Base-by-base conservation (phyloP, 2,797 vertebrate genomes). In the Peromyscus melanophrys region DNA sequence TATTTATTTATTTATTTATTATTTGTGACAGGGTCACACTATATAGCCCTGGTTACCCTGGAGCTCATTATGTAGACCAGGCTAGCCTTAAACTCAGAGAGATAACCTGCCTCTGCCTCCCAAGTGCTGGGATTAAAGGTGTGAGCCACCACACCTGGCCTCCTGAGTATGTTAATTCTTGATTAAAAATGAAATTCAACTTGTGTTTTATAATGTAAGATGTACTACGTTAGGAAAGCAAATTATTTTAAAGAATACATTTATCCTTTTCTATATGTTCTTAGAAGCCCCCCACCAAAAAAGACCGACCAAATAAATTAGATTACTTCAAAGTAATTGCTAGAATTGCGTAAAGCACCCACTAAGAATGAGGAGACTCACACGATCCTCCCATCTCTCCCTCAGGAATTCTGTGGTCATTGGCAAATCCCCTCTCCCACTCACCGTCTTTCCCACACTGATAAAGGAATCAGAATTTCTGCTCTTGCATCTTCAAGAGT, bases 221-320 rank as follows among this genome's bases (percentile, higher is more conserved):
- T 84, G 40, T 69, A 69, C 40, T 71, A 71, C n/a, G 7, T 34
- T 94, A 46, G 57, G 57, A 78, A 90, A 89, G 71, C 52, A 91
- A 90, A 92, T 73, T 77, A 71, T 80, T 81, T 92, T 94, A n/a
- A 73, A 65, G 9, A 88, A 83, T 59, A 34, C 0, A 61, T 95
- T 76, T 76, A 25, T 57, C 63, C 21, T 94, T 89, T 97, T 89
- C 61, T 61, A 37, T 67, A 77, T 14, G 31, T 88, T 92, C 87
- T 46, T 83, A 49, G 16, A 80, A 71, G 43, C 19, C 29, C 21
- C 37, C 37, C 71, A 40, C 37, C 10, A 52, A 34, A 85, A 67
- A 55, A 19, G n/a, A 43, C 5, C 73, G 29, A 57, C 6, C 29
- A 40, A 73, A 29, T 17, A 71, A 52, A 71, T 55, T 71, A 27